Evolutionary conservation across 2,113 vertebrate genomes (phyloP), one percentile per base, ranked within the genome.

Genomic region (Glareola pratincola): DNA sequence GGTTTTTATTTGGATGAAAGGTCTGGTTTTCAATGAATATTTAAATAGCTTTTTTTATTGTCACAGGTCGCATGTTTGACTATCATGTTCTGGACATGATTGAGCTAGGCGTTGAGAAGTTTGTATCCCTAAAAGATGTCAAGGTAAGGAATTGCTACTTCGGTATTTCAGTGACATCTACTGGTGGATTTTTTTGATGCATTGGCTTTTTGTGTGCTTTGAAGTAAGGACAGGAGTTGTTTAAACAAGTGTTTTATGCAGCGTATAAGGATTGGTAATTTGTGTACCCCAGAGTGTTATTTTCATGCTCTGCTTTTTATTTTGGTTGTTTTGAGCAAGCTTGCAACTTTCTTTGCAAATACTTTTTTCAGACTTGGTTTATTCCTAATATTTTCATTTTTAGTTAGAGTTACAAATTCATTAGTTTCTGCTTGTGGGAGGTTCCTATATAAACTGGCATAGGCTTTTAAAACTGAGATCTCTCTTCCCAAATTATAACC

Each of bases 31-130:
- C 43, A 79, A 4, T n/a, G 18, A 29, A 12, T 72, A 56, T 36
- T 68, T 72, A 37, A 68, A 22, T 39, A 67, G 8, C 29, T 36
- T 39, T 85, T 75, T 85, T 63, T 85, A 41, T 83, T 78, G 82
- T 97, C 39, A 21, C 56, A 99, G 99, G 99, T 88, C 99, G 99
- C 53, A 98, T 99, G 98, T 99, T 99, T 98, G 99, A 99, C 97
- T 99, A 99, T 92, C 99, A 99, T 2, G 98, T 99, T 47, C 98
- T 99, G 17, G 99, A 99, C 90, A 99, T 99, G 99, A 98, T 99
- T 90, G 99, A 99, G 96, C 97, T 99, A 22, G 99, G 99, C 10
- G 74, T 99, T 56, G 99, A 99, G 96, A 99, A 99, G 48, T 99
- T 98, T 78, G 96, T 98, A 29, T 98, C 99, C 30, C 97, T 99